phyloP scores from a whole-genome alignment of 2,797 vertebrate genomes.

The Potorous gilbertii region DNA sequence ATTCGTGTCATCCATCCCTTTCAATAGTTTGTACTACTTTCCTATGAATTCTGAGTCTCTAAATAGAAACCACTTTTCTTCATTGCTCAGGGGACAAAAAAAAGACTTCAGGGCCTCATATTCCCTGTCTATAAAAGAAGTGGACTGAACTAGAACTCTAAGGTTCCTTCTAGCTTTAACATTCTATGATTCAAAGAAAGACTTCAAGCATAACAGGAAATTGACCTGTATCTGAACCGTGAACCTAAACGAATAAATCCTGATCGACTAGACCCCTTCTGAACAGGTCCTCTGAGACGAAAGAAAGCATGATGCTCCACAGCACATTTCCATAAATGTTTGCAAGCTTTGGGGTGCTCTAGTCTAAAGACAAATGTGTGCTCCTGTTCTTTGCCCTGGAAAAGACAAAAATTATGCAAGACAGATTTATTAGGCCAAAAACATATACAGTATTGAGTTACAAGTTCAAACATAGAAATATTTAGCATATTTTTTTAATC shows the following conservation, averaged over 20 bases:
- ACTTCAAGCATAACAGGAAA: neutral
- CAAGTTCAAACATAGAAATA: conserved; percentile 19
- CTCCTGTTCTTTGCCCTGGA: conserved; percentile 96
- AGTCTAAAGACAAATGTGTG: conserved; percentile 98
- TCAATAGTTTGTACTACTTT: neutral
- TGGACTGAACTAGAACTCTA: neutral
- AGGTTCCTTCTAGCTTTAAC: neutral
- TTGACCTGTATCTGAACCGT: conserved; percentile 97
- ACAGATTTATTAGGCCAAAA: conserved; percentile 11
- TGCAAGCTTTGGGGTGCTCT: conserved; percentile 99
- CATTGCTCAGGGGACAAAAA: conserved; percentile 9
- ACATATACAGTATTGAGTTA: neutral
- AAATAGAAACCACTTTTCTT: conserved; percentile 17
- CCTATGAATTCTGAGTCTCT: conserved; percentile 41
- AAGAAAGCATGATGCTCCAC: conserved; percentile 99
- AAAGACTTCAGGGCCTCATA: conserved; percentile 16
- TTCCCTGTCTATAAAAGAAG: conserved; percentile 35
- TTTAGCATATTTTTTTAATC: neutral
- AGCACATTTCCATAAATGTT: conserved; percentile 99
- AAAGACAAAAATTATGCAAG: conserved; percentile 42
- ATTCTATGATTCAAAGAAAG: conserved; percentile 7
- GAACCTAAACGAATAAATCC: conserved; percentile 97
- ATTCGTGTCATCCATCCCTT: neutral
- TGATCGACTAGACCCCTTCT: conserved; percentile 91
- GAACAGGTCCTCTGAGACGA: conserved; percentile 95